Evolutionary conservation across 2,113 vertebrate genomes (phyloP).

Genomic region (Lepus europaeus): DNA sequence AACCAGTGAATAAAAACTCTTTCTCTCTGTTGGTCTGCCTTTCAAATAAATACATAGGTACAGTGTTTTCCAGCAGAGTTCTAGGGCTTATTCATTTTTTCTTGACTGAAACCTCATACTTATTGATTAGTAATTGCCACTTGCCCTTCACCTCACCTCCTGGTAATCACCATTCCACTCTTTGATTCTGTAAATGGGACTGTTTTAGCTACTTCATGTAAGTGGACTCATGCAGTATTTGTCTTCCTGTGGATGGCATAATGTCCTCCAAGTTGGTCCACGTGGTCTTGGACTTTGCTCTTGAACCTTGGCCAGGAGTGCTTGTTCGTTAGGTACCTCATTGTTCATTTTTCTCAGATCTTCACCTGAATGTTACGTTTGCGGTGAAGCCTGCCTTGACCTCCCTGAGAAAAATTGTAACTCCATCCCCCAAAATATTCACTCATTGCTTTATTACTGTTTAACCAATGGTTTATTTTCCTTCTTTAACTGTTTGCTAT

Average conservation of each 20-base stretch:
- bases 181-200: not conserved
- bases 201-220: not conserved
- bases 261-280: too few species aligned
- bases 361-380: not conserved
- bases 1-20: too few species aligned
- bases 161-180: not conserved
- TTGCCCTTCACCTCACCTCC: too few species aligned
- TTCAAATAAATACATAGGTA: too few species aligned
- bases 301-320: not conserved
- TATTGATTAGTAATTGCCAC: too few species aligned
- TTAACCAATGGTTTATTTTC: not conserved
- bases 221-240: not conserved
- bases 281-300: not conserved
- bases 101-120: not conserved
- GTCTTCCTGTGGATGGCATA: not conserved
- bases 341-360: not conserved
- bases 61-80: not conserved
- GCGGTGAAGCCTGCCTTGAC: not conserved
- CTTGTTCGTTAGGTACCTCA: not conserved
- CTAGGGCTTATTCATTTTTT: not conserved
- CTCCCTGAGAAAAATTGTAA: not conserved
- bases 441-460: not conserved
- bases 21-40: too few species aligned
- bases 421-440: not conserved
- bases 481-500: slow-evolving; percentile 17